Evolutionary conservation across 1,140 invertebrate species (phyloP).

Genomic region (Hetaerina americana): DNA sequence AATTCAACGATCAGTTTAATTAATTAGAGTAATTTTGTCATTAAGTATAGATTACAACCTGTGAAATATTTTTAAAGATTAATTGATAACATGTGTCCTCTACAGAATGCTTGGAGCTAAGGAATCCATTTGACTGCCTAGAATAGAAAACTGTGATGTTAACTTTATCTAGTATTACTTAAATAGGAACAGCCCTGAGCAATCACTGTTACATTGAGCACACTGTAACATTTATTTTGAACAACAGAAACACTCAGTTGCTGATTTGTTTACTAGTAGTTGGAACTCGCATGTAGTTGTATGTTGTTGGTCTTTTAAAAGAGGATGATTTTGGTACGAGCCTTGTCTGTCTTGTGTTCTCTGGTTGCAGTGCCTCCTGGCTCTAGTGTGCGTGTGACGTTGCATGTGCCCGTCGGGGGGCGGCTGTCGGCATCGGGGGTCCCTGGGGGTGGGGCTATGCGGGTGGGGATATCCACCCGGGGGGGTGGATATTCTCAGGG

Average conservation of each 20-base stretch:
- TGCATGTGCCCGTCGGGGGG: constrained; percentile 27
- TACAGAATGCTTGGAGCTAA: no score
- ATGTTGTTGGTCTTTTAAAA: background rate
- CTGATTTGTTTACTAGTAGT: constrained; percentile 7
- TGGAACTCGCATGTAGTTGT: background rate
- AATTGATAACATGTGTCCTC: no score
- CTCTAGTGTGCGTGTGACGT: constrained; percentile 32
- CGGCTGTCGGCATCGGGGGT: background rate
- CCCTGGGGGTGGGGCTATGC: background rate
- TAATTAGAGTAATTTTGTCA: no score
- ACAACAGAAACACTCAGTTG: background rate
- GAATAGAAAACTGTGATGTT: no score
- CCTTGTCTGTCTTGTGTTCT: constrained; percentile 24
- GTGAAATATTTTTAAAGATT: no score
- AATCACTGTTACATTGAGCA: background rate
- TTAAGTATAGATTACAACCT: no score
- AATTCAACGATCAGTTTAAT: no score
- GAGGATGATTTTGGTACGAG: background rate
- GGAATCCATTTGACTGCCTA: no score
- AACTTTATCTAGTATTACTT: no score
- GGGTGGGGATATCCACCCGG: background rate
- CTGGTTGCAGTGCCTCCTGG: constrained; percentile 31
- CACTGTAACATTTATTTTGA: constrained; percentile 6
- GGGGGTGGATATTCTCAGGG: background rate
- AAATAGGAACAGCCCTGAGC: background rate